These are phyloP conservation scores for Gallinago nigripennis DNA, from an alignment of 2,797 vertebrate genomes.

Conservation along the genomic window DNA sequence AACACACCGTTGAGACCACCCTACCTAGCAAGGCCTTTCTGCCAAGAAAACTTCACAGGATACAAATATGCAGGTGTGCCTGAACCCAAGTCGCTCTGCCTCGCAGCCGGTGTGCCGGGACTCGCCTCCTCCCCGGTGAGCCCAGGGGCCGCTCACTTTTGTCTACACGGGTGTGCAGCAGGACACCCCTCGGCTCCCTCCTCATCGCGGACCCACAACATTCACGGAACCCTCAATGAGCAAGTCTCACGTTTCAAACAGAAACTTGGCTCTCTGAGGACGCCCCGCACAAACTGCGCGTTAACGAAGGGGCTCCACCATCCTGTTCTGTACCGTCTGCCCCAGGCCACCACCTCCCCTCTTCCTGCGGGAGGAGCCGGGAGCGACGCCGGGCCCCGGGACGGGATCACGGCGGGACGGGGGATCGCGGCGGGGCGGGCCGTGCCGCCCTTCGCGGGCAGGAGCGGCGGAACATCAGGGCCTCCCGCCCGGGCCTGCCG, in stretches of 20 bases:
- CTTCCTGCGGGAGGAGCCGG: background rate
- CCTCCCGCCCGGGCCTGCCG: background rate
- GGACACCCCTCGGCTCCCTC: too few relatives aligned
- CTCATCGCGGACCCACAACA: too few relatives aligned
- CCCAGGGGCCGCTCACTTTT: too few relatives aligned
- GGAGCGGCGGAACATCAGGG: background rate
- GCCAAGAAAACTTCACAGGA: background rate
- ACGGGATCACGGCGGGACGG: too few relatives aligned
- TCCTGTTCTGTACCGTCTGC: rapidly evolving
- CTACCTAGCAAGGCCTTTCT: background rate
- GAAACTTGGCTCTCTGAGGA: background rate
- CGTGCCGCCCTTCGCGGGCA: background rate
- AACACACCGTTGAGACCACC: background rate
- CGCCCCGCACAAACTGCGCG: rapidly evolving
- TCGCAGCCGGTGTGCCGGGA: too few relatives aligned
- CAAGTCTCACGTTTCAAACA: too few relatives aligned
- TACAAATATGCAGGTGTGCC: rapidly evolving
- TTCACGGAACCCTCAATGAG: rapidly evolving
- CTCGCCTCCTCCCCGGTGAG: too few relatives aligned
- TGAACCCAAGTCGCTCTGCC: rapidly evolving
- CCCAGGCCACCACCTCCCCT: background rate
- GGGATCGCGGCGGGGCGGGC: background rate
- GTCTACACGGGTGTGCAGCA: rapidly evolving
- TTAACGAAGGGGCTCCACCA: background rate
- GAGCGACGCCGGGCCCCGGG: background rate